Base-by-base conservation (phyloP, 23 tunicate genomes). In the Phallusia fumigata region DNA sequence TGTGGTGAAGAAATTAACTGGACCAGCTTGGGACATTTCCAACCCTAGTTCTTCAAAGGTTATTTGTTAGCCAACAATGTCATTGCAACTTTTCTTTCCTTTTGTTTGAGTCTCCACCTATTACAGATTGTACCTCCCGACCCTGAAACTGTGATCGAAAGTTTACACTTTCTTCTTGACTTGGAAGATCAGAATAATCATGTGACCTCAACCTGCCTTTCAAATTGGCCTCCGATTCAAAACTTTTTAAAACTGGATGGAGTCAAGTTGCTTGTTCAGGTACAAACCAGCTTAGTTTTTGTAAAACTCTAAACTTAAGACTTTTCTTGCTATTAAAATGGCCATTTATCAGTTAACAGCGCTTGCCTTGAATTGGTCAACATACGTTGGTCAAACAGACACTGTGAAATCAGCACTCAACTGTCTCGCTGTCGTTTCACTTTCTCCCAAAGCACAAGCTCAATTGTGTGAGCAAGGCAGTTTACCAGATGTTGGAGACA, bases 201-300 rank as follows among this genome's bases (percentile, higher is more conserved):
- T 30, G 45, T 65, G 16, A 65, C 82, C 21, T n/a, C 80, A 12
- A 18, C 81, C 12, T 82, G 40, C 64, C 65, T 90, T 2, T 26
- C 36, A 12, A 76, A 64, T 78, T 91, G 97, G 97, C 33, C 53
- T 12, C 86, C 91, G 8, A 33, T 87, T 33, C 82, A 74, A 0
- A 28, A 49, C 58, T 92, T 92, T 36, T 45, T 82, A 33, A 80
- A 80, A 75, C 53, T 92, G 53, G 97, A 87, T 80, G 97, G 97
- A 64, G 50, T 80, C 2, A 30, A 31, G 24, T 49, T 92, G 40
- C 73, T 92, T 19, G 40, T 87, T 19, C 79, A 84, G 86, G 91
- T 92, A 58, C 69, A 58, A 58, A 58, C 69, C 58, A 13, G 58
- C 18, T 15, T 51, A 51, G 18, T 15, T 15, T 51, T 51, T n/a